phyloP scores from a whole-genome alignment of 2,797 vertebrate genomes.

The Pangasius macronema region DNA sequence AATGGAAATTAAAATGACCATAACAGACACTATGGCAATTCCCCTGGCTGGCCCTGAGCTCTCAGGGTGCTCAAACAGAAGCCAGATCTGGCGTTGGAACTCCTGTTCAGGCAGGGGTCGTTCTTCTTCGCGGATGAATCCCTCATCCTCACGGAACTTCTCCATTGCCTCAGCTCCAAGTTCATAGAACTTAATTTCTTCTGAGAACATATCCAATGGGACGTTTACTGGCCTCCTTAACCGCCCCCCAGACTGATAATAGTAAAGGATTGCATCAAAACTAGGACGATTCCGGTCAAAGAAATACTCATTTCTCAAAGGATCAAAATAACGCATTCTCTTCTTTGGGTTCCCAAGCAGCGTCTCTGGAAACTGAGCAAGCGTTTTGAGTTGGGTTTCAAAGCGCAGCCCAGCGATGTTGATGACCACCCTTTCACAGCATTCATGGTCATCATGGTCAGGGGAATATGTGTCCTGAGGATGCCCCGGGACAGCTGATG shows the following conservation, averaged over 20 bases:
- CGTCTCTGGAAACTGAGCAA: slow-evolving; percentile 95
- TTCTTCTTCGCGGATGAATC: slow-evolving; percentile 96
- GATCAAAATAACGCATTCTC: slow-evolving; percentile 97
- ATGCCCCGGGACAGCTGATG: slow-evolving; percentile 90
- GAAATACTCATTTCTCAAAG: slow-evolving; percentile 95
- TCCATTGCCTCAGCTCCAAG: slow-evolving; percentile 97
- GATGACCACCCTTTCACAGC: slow-evolving; percentile 96
- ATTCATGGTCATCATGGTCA: slow-evolving; percentile 92
- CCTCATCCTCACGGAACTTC: slow-evolving; percentile 97
- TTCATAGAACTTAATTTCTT: slow-evolving; percentile 99
- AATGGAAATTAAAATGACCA: slow-evolving; percentile 99
- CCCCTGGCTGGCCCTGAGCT: slow-evolving; percentile 93
- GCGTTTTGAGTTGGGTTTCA: slow-evolving; percentile 95
- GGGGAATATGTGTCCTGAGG: slow-evolving; percentile 91
- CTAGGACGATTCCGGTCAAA: slow-evolving; percentile 97
- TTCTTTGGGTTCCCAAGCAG: slow-evolving; percentile 98
- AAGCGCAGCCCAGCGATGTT: slow-evolving; percentile 97
- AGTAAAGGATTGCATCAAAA: slow-evolving; percentile 98
- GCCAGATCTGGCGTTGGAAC: slow-evolving; percentile 96
- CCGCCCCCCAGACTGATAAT: slow-evolving; percentile 94
- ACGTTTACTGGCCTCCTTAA: slow-evolving; percentile 94
- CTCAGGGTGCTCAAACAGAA: slow-evolving; percentile 97
- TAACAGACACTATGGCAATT: slow-evolving; percentile 96
- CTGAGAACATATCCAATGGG: slow-evolving; percentile 98
- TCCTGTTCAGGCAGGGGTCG: slow-evolving; percentile 91